These are phyloP conservation scores for Sapayoa aenigma DNA, from an alignment of 2,113 vertebrate species.

Conservation along the genomic window DNA sequence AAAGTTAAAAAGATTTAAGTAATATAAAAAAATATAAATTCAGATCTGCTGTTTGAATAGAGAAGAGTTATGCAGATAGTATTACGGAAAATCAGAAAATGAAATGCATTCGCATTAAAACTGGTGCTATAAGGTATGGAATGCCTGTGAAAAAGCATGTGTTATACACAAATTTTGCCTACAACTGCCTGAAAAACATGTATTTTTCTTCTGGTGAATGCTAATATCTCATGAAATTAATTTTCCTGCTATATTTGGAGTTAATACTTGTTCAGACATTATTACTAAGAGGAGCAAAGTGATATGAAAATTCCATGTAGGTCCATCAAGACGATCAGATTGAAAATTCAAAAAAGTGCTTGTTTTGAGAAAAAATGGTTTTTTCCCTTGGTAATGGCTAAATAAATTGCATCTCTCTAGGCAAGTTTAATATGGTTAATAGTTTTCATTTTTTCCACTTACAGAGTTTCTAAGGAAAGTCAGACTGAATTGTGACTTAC, in stretches of 20 bases:
- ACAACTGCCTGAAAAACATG: slow-evolving; percentile 2
- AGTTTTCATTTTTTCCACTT: neutral
- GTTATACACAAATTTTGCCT: neutral
- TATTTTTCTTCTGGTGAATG: slow-evolving; percentile 36
- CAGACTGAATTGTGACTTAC: neutral
- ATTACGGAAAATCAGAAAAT: neutral
- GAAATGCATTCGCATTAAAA: neutral
- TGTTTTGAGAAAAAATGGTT: neutral
- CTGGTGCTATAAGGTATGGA: neutral
- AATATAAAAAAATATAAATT: neutral
- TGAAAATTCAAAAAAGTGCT: neutral
- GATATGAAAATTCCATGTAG: neutral
- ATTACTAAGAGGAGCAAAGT: neutral
- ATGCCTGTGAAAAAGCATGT: neutral
- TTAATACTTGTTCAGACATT: slow-evolving; percentile 29
- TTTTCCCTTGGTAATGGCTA: neutral
- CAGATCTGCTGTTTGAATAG: neutral
- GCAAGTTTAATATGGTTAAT: neutral
- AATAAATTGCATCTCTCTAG: neutral
- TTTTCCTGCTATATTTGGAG: slow-evolving; percentile 11
- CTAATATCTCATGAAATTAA: slow-evolving; percentile 24
- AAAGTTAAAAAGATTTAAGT: neutral
- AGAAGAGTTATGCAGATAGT: neutral
- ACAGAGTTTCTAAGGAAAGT: neutral
- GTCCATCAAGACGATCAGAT: neutral